Conservation (phyloP, 2,888 invertebrate species). For the Habroteleia sp. region DNA sequence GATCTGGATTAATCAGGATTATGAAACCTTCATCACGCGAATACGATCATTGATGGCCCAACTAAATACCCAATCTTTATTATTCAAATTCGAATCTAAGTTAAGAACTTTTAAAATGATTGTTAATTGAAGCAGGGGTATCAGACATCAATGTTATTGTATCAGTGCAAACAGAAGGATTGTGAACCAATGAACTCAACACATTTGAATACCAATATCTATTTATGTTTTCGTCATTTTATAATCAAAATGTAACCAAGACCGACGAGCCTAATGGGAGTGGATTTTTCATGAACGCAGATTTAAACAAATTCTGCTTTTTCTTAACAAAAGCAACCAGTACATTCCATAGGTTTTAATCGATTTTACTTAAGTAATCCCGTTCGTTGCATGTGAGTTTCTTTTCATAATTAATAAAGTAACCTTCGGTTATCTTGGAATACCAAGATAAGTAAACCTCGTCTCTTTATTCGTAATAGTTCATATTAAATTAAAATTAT, state of each 20-base stretch:
- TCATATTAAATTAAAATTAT: slow-evolving; percentile 1
- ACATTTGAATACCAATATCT: slow-evolving; percentile 81
- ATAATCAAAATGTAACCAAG: slow-evolving; percentile 18
- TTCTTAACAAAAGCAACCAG: slow-evolving; percentile 34
- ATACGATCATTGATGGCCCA: slow-evolving; percentile 44
- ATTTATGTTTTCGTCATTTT: slow-evolving; percentile 44
- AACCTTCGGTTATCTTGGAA: background rate
- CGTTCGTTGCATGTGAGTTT: slow-evolving; percentile 69
- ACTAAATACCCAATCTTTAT: background rate
- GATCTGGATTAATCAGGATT: slow-evolving; percentile 22
- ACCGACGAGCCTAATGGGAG: slow-evolving; percentile 30
- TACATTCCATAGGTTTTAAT: slow-evolving; percentile 32
- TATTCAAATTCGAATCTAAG: background rate
- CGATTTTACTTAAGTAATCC: slow-evolving; percentile 58
- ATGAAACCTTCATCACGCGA: slow-evolving; percentile 35
- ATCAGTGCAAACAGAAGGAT: slow-evolving; percentile 53
- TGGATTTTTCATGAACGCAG: slow-evolving; percentile 43
- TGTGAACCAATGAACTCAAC: slow-evolving; percentile 67
- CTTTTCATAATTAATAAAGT: slow-evolving; percentile 62
- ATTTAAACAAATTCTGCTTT: slow-evolving; percentile 39
- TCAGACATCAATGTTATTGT: slow-evolving; percentile 46
- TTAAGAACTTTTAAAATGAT: no score
- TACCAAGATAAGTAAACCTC: background rate
- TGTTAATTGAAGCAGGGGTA: background rate
- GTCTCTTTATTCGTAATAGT: slow-evolving; percentile 5